A percentile compares a stretch with the other conserved stretches of the same genome.
phyloP scores from a whole-genome alignment of 2,888 invertebrate species.

The Drosophila borealis region DNA sequence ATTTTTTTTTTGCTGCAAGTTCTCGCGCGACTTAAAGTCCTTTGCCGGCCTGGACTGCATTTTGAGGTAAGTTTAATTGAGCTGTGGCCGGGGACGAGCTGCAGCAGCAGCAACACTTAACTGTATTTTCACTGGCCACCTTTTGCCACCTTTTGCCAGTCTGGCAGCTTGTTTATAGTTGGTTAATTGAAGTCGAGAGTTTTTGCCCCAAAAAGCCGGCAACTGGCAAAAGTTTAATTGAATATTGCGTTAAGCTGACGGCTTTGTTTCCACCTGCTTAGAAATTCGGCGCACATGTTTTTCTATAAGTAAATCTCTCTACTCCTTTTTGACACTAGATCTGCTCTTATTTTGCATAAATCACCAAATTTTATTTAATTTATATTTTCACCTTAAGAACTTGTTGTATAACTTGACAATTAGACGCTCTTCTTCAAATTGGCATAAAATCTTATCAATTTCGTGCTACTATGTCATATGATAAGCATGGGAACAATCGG shows the following conservation, averaged over 20 bases:
- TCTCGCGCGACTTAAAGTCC: constrained; percentile 39
- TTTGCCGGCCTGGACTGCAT: constrained; percentile 33
- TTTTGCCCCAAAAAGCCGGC: constrained; percentile 12
- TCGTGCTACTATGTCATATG: too few relatives aligned
- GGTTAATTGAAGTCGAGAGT: constrained; percentile 62
- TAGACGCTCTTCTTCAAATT: too few relatives aligned
- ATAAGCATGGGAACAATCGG: too few relatives aligned
- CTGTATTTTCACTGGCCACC: constrained; percentile 21
- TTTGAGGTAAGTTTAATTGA: constrained; percentile 59
- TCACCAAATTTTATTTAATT: too few relatives aligned
- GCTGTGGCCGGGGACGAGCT: background rate
- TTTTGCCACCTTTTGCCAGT: constrained; percentile 14
- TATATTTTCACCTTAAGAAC: too few relatives aligned
- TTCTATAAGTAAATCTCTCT: background rate
- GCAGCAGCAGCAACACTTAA: constrained; percentile 13
- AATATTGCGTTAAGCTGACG: constrained; percentile 37
- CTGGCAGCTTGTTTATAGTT: constrained; percentile 63
- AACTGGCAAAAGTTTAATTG: constrained; percentile 54
- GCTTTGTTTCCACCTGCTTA: background rate
- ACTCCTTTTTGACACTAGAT: too few relatives aligned
- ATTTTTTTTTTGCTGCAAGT: background rate
- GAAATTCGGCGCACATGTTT: too few relatives aligned
- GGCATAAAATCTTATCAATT: too few relatives aligned
- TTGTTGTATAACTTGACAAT: too few relatives aligned
- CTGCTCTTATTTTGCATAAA: too few relatives aligned